Evolutionary conservation across 2,888 invertebrate genomes (phyloP).

Genomic region (Athalia cordata): DNA sequence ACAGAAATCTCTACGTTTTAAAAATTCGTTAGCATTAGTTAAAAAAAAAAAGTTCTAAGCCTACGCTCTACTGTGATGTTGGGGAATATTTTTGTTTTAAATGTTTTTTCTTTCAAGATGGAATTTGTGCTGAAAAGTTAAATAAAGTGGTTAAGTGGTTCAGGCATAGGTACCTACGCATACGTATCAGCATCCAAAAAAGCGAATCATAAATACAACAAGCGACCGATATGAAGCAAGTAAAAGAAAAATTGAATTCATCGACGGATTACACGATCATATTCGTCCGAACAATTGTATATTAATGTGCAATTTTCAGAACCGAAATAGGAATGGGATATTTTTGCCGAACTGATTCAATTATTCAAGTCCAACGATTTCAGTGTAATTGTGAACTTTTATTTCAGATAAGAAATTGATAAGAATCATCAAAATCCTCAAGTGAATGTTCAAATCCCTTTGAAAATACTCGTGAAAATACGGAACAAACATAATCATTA

Average conservation of each 20-base stretch:
- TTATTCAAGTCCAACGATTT: too few species aligned
- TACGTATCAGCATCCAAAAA: not conserved
- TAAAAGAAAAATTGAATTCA: not conserved
- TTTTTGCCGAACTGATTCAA: too few species aligned
- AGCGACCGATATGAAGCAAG: too few species aligned
- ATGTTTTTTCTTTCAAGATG: not conserved
- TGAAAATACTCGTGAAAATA: too few species aligned
- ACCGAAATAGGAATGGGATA: too few species aligned
- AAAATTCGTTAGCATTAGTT: constrained; percentile 13
- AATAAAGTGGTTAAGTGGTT: not conserved
- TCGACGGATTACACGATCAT: not conserved
- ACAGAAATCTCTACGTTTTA: not conserved
- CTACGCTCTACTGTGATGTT: too few species aligned
- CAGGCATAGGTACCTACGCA: not conserved
- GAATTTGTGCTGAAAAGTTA: not conserved
- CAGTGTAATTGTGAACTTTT: too few species aligned
- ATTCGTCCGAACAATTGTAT: not conserved
- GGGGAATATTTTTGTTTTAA: not conserved
- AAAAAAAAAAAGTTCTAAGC: too few species aligned
- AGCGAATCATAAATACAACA: not conserved
- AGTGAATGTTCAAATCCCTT: too few species aligned
- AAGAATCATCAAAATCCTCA: too few species aligned
- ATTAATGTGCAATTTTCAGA: too few species aligned
- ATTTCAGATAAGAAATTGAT: not conserved
- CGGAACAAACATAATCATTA: too few species aligned